Conservation (phyloP, 1,140 invertebrate species). For the Lordiphosa collinella region DNA sequence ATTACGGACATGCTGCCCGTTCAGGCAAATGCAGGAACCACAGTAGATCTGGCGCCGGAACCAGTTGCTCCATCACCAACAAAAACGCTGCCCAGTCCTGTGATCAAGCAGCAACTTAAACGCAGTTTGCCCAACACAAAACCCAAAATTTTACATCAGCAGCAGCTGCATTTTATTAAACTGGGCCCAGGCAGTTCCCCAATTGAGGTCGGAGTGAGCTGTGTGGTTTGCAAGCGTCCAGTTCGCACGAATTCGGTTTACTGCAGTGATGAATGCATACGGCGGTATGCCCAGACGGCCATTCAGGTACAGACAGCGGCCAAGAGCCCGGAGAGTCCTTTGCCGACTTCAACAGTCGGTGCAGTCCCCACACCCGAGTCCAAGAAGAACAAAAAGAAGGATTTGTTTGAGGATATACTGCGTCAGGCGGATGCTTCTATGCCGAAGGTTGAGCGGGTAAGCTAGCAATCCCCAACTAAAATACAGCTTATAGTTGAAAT, state of each 20-base stretch:
- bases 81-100: slow-evolving; percentile 1
- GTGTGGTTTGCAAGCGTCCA: slow-evolving; percentile 88
- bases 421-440: slow-evolving; percentile 50
- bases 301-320: slow-evolving; percentile 62
- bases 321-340: slow-evolving; percentile 27
- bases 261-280: slow-evolving; percentile 92
- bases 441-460: slow-evolving; percentile 81
- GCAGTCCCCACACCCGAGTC: slow-evolving; percentile 13
- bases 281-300: slow-evolving; percentile 89
- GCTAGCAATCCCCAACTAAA: neutral
- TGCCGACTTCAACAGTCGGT: slow-evolving; percentile 5
- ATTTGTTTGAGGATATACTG: slow-evolving; percentile 69
- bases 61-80: neutral
- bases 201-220: slow-evolving; percentile 54
- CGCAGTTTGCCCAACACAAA: slow-evolving; percentile 1
- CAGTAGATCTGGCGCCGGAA: no score
- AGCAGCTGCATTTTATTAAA: slow-evolving; percentile 52
- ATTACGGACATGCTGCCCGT: slow-evolving; percentile 38
- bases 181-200: slow-evolving; percentile 12
- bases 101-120: slow-evolving; percentile 12
- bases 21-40: no score
- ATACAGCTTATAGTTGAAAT: neutral
- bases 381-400: slow-evolving; percentile 71
- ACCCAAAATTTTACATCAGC: slow-evolving; percentile 34
- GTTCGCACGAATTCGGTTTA: slow-evolving; percentile 88